A percentile compares a stretch with the other conserved stretches of the same genome.
phyloP scores from a whole-genome alignment of 1,140 invertebrate species.

The Drosophila sucinea region DNA sequence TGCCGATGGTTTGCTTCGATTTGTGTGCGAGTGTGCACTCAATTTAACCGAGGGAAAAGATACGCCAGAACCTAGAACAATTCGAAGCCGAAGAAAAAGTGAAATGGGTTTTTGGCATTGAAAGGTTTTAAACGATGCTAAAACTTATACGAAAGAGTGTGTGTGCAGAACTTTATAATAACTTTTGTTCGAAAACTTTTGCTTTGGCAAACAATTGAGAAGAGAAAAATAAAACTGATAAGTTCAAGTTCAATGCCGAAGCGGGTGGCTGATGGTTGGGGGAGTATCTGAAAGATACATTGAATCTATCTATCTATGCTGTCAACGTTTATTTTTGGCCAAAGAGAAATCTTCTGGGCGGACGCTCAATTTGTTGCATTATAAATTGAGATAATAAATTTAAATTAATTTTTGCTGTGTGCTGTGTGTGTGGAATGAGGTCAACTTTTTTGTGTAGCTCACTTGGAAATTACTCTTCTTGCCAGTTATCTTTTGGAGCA shows the following conservation, averaged over 20 bases:
- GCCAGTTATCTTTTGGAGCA: conserved; percentile 18
- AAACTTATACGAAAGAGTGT: conserved; percentile 20
- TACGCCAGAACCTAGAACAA: conserved; percentile 26
- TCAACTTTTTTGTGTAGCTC: conserved; percentile 1
- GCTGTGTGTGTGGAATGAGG: conserved; percentile 17
- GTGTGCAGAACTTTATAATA: conserved; percentile 68
- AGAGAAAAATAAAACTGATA: conserved; percentile 39
- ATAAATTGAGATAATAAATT: conserved; percentile 80
- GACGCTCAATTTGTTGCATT: conserved; percentile 59
- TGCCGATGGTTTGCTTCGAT: conserved; percentile 25
- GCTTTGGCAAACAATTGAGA: conserved; percentile 67
- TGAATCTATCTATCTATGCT: conserved; percentile 27
- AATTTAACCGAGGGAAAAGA: conserved; percentile 52
- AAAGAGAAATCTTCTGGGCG: conserved; percentile 33
- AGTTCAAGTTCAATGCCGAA: conserved; percentile 74
- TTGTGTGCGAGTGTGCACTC: conserved; percentile 58
- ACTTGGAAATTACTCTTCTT: conserved; percentile 23
- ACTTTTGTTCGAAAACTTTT: conserved; percentile 56
- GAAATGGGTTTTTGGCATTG: conserved; percentile 32
- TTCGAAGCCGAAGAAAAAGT: conserved; percentile 29
- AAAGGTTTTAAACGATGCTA: conserved; percentile 36
- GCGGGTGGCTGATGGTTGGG: conserved; percentile 3
- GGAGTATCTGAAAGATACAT: conserved; percentile 65
- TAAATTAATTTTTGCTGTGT: conserved; percentile 64
- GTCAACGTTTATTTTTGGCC: conserved; percentile 72